Conservation (phyloP, 2,797 vertebrate species). For the Chelon labrosus region DNA sequence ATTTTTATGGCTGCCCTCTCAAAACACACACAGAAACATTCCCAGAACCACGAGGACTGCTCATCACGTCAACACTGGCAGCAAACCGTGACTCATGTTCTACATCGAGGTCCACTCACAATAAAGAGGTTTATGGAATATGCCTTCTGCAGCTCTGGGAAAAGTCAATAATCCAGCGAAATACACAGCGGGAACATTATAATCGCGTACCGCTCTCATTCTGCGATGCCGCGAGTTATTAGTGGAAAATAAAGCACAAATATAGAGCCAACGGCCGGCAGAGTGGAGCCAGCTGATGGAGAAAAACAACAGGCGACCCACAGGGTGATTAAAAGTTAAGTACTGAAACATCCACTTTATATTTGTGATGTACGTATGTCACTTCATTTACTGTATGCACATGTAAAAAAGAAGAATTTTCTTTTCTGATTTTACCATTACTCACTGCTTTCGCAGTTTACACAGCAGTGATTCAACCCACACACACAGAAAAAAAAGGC, state of each 20-base stretch:
- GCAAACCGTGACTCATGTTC: constrained; percentile 37
- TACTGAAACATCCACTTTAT: not conserved
- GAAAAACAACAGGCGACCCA: constrained; percentile 27
- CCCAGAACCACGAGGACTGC: constrained; percentile 22
- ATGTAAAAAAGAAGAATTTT: not conserved
- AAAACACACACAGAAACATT: constrained; percentile 11
- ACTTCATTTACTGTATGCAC: not conserved
- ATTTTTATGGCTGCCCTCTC: constrained; percentile 6
- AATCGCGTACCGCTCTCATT: constrained; percentile 32
- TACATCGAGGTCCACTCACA: constrained; percentile 5
- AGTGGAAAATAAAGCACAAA: constrained; percentile 39
- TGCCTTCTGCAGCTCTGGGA: constrained; percentile 23
- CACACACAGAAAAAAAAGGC: not conserved
- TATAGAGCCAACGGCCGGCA: not conserved
- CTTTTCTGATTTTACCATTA: too few species aligned
- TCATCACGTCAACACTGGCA: constrained; percentile 11
- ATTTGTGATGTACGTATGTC: not conserved
- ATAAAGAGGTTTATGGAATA: constrained; percentile 40
- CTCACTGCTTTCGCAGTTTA: not conserved
- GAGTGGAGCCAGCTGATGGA: constrained; percentile 4
- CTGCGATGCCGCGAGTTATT: constrained; percentile 28
- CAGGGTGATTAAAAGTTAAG: not conserved
- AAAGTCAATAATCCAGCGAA: constrained; percentile 58
- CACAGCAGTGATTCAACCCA: constrained; percentile 4
- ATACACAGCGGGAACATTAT: constrained; percentile 51